These are phyloP conservation scores for Ictalurus furcatus DNA, from an alignment of 2,113 vertebrate genomes.

Conservation along the genomic window DNA sequence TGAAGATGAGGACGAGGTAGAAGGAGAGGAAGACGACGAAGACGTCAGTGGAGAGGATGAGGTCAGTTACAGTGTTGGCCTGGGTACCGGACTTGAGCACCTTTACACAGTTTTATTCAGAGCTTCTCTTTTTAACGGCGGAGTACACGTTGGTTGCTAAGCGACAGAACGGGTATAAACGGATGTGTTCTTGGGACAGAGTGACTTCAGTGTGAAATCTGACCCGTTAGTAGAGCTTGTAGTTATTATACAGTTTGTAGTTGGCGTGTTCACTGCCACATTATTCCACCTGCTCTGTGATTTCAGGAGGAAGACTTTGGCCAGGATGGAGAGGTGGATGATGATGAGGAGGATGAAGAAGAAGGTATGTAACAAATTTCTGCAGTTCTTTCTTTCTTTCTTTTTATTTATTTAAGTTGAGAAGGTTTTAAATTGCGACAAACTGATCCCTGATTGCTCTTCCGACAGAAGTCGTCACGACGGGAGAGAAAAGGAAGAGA, in stretches of 20 bases:
- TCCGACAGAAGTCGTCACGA: constrained; percentile 59
- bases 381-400: background rate
- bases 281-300: background rate
- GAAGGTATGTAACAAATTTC: constrained; percentile 65
- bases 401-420: background rate
- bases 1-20: constrained; percentile 81
- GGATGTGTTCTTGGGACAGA: no score
- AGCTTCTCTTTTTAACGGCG: background rate
- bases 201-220: no score
- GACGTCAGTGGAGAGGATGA: constrained; percentile 85
- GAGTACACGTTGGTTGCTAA: no score
- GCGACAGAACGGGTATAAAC: no score
- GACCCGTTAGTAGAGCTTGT: no score
- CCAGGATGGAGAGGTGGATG: constrained; percentile 80
- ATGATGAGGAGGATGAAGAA: constrained; percentile 82
- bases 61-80: constrained; percentile 56
- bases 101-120: background rate
- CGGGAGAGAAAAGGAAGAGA: constrained; percentile 90
- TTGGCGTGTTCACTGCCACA: no score
- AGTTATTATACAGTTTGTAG: no score
- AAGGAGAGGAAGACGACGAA: constrained; percentile 86
- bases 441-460: background rate
- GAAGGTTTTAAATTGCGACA: background rate
- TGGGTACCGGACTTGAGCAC: background rate
- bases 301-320: constrained; percentile 82